A percentile compares a stretch with the other conserved stretches of the same genome.
Evolutionary conservation across 2,113 vertebrate species (phyloP).

Genomic region (Melanostigma gelatinosum): DNA sequence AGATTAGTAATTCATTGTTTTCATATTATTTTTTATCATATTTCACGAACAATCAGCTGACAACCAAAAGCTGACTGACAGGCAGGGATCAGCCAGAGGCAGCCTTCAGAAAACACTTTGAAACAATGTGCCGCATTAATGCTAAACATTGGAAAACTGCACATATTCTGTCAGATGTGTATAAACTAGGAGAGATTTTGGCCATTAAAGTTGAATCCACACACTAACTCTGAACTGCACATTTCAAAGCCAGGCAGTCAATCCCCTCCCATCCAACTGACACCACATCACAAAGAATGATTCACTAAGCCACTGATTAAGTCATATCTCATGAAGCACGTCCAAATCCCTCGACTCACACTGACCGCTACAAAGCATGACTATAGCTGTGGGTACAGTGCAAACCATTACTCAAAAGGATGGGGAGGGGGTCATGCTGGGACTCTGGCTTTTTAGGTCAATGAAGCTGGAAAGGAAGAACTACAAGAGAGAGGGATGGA

Average conservation of each 20-base stretch:
- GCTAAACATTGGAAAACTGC: background rate
- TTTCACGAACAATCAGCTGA: background rate
- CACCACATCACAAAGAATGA: constrained; percentile 46
- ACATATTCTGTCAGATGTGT: constrained; percentile 6
- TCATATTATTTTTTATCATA: background rate
- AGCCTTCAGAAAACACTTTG: no score
- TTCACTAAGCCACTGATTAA: constrained; percentile 43
- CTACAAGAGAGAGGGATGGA: background rate
- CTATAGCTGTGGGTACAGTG: constrained; percentile 37
- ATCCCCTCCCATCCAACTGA: constrained; percentile 13
- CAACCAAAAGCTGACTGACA: background rate
- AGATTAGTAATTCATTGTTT: background rate
- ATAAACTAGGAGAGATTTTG: background rate
- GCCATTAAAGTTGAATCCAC: background rate
- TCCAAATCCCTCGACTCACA: constrained; percentile 33
- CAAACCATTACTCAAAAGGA: constrained; percentile 43
- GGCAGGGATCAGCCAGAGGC: no score
- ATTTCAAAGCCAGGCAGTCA: constrained; percentile 7
- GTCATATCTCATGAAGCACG: constrained; percentile 35
- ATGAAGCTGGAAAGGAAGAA: constrained; percentile 21
- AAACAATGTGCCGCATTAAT: background rate
- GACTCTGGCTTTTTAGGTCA: constrained; percentile 65
- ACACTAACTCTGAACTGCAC: background rate
- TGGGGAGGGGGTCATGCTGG: constrained; percentile 29
- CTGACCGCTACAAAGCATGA: constrained; percentile 34